Base-by-base conservation (phyloP, 2,797 vertebrate genomes). In the Gobionotothen gibberifrons region DNA sequence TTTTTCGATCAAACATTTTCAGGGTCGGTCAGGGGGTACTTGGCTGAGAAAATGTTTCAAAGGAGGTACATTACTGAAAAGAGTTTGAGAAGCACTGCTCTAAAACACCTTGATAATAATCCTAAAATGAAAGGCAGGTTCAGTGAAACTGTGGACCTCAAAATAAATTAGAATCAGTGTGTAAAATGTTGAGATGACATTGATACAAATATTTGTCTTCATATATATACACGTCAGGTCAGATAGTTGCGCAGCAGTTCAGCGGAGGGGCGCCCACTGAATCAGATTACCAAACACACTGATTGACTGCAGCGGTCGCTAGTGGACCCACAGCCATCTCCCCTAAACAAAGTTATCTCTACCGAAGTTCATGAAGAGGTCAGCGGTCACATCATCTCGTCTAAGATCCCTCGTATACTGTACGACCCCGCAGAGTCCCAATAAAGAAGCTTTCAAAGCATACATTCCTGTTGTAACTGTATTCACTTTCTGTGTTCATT, bases 221-320 rank as follows among this genome's bases (percentile, higher is more conserved):
- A 26, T n/a, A 17, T 6, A 48, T 26, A 43, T 8, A 57, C 44
- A 60, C 44, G 42, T 72, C 46, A 73, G 78, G 69, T 85, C 79
- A 66, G 80, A 82, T 59, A 12, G 49, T 51, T 19, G 55, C 66
- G 70, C 69, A 76, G 52, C 77, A 78, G 91, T 92, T 93, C 90
- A 93, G 86, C 73, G 36, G 60, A 72, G 69, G 89, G 90, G 71
- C 84, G 85, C 71, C 43, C 85, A 64, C 69, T 63, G 78, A 93
- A 93, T 93, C 91, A 81, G 77, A 93, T 93, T 93, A 95, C 85
- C 83, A 91, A 90, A 89, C 87, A 87, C 29, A 81, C 89, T 86
- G 89, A 89, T 90, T 87, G 89, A 85, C 79, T 85, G 84, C 88
- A 90, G 92, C 82, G 76, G 82, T 88, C 79, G 78, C 87, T 81